Conservation (phyloP, 1,140 invertebrate genomes). For the Lordiphosa collinella region DNA sequence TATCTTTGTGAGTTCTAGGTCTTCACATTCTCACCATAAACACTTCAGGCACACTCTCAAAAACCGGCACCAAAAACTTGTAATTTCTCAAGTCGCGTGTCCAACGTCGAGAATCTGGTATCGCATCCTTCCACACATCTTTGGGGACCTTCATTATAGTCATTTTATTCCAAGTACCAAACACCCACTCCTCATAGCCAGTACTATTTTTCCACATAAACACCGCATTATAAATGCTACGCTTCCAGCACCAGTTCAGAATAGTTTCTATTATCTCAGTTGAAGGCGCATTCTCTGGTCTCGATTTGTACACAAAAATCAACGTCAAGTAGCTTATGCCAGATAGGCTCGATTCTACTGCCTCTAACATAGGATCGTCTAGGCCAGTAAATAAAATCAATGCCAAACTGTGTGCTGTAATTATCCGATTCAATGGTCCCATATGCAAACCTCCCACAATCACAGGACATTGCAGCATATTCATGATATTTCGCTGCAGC, state of each 20-base stretch:
- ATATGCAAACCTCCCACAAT: neutral
- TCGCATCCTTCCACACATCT: too few relatives aligned
- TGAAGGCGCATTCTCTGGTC: neutral
- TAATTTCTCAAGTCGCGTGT: neutral
- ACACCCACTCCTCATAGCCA: neutral
- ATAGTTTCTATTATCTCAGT: neutral
- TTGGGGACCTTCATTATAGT: neutral
- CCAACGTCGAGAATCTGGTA: neutral
- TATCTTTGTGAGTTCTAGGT: too few relatives aligned
- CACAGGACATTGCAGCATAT: neutral
- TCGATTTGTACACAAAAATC: neutral
- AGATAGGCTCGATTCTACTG: neutral
- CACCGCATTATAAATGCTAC: neutral
- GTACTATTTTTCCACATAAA: neutral
- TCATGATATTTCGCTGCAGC: constrained; percentile 8
- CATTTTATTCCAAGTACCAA: too few relatives aligned
- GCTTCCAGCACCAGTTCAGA: neutral
- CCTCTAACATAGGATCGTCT: constrained; percentile 4
- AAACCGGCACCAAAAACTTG: constrained; percentile 1
- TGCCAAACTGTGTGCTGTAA: neutral
- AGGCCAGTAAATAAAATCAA: constrained; percentile 7
- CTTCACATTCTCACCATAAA: constrained; percentile 13
- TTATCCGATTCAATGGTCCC: neutral
- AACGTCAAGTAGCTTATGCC: neutral
- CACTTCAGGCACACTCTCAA: constrained; percentile 1